Conservation (phyloP, 2,797 vertebrate genomes). For the Sebastes variabilis region DNA sequence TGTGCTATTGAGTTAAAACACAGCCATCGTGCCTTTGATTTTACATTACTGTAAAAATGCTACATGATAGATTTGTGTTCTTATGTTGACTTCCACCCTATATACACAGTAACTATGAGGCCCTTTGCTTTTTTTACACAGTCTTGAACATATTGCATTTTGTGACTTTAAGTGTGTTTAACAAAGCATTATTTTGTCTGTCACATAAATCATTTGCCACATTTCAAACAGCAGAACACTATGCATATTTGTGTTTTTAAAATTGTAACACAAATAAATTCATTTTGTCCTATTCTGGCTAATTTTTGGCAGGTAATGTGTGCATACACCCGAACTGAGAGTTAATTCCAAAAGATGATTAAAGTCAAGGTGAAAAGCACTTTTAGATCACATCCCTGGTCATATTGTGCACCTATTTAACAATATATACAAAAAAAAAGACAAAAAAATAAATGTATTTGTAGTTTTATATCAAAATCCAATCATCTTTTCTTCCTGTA, state of each 20-base stretch:
- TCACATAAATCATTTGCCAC: conserved; percentile 60
- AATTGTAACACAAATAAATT: conserved; percentile 80
- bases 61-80: conserved; percentile 56
- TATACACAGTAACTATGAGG: conserved; percentile 45
- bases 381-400: background rate
- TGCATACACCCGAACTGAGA: background rate
- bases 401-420: background rate
- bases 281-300: conserved; percentile 48
- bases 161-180: conserved; percentile 67
- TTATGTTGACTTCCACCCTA: conserved; percentile 49
- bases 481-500: background rate
- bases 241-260: conserved; percentile 79
- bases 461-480: background rate
- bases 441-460: background rate
- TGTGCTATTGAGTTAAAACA: conserved; percentile 77
- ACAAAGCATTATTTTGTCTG: conserved; percentile 61
- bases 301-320: conserved; percentile 28
- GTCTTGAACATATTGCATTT: conserved; percentile 49
- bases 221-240: conserved; percentile 63
- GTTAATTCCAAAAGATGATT: background rate
- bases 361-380: background rate
- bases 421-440: background rate
- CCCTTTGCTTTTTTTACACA: conserved; percentile 54
- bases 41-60: conserved; percentile 60
- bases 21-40: conserved; percentile 78